Base-by-base conservation (phyloP, 2,888 invertebrate genomes). In the Chymomyza caudatula region DNA sequence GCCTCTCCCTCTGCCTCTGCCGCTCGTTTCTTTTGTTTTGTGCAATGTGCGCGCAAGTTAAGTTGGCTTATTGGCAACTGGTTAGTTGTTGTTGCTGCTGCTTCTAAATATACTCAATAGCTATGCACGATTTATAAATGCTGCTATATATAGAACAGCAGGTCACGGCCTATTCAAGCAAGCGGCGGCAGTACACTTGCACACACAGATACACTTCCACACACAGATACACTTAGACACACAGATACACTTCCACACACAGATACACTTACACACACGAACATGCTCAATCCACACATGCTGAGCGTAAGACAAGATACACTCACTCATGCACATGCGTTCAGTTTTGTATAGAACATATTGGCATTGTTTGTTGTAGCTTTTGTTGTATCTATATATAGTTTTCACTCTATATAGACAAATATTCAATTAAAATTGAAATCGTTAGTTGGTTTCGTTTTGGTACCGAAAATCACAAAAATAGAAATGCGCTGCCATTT, bases 131-230 rank as follows among this genome's bases (percentile, higher is more conserved):
- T 85, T 87, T 88, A 81, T 85, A 88, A 86, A 84, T 68, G 78
- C 71, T 63, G 71, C 82, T 88, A 88, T 76, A 85, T 83, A 88
- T 88, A 88, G 86, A 85, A 85, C 85, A 84, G 74, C 88, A 87
- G 88, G 87, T 88, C 88, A 88, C 76, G 88, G 88, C 88, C 87
- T 84, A 79, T 84, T 78, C 85, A 75, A 82, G 51, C 22, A n/a
- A 56, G n/a, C n/a, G n/a, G n/a, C n/a, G n/a, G n/a, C n/a, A n/a
- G n/a, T 5, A 51, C 42, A 49, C 43, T 58, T 20, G 51, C 55
- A 63, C 43, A 67, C 51, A 47, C 49, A 56, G 23, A 61, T 13
- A 49, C 37, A 54, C 47, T 25, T 4, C 25, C 15, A 49, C 8
- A 19, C 2, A 22, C n/a, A 4, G 20, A 20, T 13, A n/a, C 17